Conservation (phyloP, 2,113 vertebrate genomes). For the Dunckerocampus dactyliophorus region DNA sequence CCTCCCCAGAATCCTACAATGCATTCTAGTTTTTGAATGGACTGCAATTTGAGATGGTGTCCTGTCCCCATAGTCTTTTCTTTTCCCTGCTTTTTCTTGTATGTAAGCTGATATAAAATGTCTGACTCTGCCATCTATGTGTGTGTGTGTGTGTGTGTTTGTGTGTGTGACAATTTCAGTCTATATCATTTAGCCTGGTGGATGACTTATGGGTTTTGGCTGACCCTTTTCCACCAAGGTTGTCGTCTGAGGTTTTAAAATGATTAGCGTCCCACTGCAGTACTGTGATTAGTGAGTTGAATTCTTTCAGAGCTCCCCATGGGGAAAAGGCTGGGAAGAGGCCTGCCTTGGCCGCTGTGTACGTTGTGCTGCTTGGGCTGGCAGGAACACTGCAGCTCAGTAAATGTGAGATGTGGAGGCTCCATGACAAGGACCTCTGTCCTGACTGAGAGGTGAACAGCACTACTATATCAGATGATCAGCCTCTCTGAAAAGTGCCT, state of each 20-base stretch:
- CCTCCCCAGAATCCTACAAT: neutral
- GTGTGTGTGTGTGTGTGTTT: conserved; percentile 2
- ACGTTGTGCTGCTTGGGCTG: conserved; percentile 50
- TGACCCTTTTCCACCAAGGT: conserved; percentile 31
- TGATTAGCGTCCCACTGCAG: conserved; percentile 28
- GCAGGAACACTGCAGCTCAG: conserved; percentile 51
- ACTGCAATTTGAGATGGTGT: conserved; percentile 10
- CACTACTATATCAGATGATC: conserved; percentile 69
- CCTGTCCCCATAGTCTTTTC: neutral
- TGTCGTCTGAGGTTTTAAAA: conserved; percentile 43
- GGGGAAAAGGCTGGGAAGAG: conserved; percentile 41
- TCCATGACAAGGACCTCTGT: conserved; percentile 63
- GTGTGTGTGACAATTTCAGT: conserved; percentile 25
- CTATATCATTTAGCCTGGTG: conserved; percentile 26
- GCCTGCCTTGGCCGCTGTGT: conserved; percentile 39
- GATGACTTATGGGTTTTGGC: conserved; percentile 43
- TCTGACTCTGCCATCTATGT: conserved; percentile 4
- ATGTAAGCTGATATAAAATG: conserved; percentile 14
- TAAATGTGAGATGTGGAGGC: conserved; percentile 27
- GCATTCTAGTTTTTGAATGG: conserved; percentile 2
- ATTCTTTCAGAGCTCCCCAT: conserved; percentile 39
- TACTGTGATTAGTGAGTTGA: conserved; percentile 47
- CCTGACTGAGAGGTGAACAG: conserved; percentile 48
- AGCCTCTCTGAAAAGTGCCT: conserved; percentile 53
- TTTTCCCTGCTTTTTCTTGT: neutral